These are phyloP conservation scores for Drosophila sucinea DNA, from an alignment of 1,140 invertebrate species.

Conservation along the genomic window DNA sequence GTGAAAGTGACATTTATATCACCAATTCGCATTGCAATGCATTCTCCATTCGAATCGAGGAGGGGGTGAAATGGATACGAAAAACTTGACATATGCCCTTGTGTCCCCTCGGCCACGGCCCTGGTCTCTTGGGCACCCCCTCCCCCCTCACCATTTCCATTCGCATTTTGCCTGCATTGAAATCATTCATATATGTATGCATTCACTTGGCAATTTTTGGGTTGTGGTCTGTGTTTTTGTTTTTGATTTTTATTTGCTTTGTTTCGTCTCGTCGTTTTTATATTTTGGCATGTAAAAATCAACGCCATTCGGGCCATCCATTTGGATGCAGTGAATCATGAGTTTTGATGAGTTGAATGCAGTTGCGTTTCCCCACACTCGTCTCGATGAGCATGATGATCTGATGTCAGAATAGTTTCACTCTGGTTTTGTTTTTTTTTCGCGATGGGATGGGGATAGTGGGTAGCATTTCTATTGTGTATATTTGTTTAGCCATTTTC, in stretches of 20 bases:
- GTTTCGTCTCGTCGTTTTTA: conserved; percentile 12
- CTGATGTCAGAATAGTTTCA: conserved; percentile 23
- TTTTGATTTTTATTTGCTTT: not conserved
- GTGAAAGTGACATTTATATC: no score
- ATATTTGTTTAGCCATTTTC: conserved; percentile 72
- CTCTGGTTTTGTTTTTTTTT: conserved; percentile 21
- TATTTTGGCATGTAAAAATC: conserved; percentile 53
- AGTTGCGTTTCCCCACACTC: conserved; percentile 1
- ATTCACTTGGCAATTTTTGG: not conserved
- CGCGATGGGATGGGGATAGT: not conserved
- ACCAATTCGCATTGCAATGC: conserved; percentile 5
- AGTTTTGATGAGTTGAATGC: not conserved
- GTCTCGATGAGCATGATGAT: conserved; percentile 4
- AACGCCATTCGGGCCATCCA: conserved; percentile 40
- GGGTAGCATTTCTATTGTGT: conserved; percentile 44
- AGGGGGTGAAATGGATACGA: no score
- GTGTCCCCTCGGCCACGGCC: no score
- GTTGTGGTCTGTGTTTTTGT: conserved; percentile 4
- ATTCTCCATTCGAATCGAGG: conserved; percentile 24
- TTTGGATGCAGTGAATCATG: conserved; percentile 15
- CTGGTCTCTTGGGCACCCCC: no score
- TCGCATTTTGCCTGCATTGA: no score
- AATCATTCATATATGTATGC: no score
- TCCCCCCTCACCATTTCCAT: no score
- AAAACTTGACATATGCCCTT: no score